Evolutionary conservation across 1,140 invertebrate genomes (phyloP), one percentile per base, ranked within the genome.

Genomic region (Drosophila sturtevanti): DNA sequence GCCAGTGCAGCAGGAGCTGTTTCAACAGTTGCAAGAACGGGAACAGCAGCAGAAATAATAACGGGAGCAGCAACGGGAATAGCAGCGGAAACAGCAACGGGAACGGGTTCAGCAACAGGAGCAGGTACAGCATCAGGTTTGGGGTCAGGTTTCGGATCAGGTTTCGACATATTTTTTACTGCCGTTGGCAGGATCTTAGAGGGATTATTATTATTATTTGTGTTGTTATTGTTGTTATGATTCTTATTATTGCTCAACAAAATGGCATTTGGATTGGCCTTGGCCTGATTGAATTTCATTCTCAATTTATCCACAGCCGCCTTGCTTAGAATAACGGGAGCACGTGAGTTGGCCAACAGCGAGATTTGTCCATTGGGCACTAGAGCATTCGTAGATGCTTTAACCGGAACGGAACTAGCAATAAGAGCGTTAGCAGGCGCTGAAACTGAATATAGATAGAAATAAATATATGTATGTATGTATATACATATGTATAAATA

Each of bases 321-420:
- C 54, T 82, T 87, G 63, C 82, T 87, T 10, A 87, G 62, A 37
- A 86, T 82, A 11, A 82, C 54, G 0, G 75, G 75, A n/a, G 79
- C 58, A 48, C 68, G 75, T 22, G 62, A 63, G 55, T 80, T 84
- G 21, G 77, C 58, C 22, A 84, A 38, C 44, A 87, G 16, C 7
- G 81, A 84, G 22, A 85, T 70, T 65, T 72, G 73, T 18, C 48
- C 31, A 27, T 14, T 18, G 11, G 71, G 35, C 21, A 67, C 37
- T 9, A 56, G 10, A 52, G n/a, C 37, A 61, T 56, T 66, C 31
- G 18, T 18, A 14, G 38, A 66, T 56, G 9, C 68, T 54, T 63
- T 52, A 4, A 16, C 37, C 35, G 69, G 58, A 41, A 41, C 56
- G 34, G 51, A 58, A 7, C 1, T 18, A 18, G 22, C 3, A 6